Evolutionary conservation across 1,140 invertebrate genomes (phyloP).

Genomic region (Aphelinus certus): DNA sequence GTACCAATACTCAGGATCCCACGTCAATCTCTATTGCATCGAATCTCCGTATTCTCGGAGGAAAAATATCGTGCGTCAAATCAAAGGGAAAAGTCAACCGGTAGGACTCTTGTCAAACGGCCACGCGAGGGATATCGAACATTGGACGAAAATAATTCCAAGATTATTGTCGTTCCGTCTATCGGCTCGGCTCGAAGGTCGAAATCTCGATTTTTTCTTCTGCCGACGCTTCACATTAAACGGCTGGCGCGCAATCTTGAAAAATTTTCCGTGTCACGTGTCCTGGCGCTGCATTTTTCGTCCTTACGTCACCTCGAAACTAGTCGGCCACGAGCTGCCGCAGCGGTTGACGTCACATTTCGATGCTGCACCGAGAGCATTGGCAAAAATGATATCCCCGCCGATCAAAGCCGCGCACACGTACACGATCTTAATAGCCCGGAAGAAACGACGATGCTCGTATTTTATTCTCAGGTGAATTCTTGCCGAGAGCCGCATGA

Average conservation of each 20-base stretch:
- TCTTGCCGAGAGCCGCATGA: neutral
- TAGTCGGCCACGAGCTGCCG: neutral
- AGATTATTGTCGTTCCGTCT: too few relatives aligned
- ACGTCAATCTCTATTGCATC: too few relatives aligned
- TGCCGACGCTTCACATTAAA: too few relatives aligned
- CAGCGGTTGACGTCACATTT: slow-evolving; percentile 1
- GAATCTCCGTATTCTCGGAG: too few relatives aligned
- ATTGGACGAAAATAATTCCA: too few relatives aligned
- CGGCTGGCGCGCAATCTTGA: neutral
- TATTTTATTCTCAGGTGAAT: slow-evolving; percentile 24
- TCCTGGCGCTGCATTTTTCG: slow-evolving; percentile 12
- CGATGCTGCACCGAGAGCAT: neutral
- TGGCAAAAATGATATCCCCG: slow-evolving; percentile 13
- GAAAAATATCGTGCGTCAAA: too few relatives aligned
- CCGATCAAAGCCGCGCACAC: neutral
- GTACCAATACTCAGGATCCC: too few relatives aligned
- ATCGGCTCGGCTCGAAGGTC: too few relatives aligned
- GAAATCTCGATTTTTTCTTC: too few relatives aligned
- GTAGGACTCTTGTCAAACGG: too few relatives aligned
- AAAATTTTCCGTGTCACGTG: slow-evolving; percentile 29
- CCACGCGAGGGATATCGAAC: too few relatives aligned
- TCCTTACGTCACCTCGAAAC: slow-evolving; percentile 8
- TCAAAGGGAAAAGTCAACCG: too few relatives aligned
- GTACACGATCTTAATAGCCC: slow-evolving; percentile 12
- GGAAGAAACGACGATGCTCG: slow-evolving; percentile 7